Evolutionary conservation across 2,797 vertebrate species (phyloP).

Genomic region (Tinamus major): DNA sequence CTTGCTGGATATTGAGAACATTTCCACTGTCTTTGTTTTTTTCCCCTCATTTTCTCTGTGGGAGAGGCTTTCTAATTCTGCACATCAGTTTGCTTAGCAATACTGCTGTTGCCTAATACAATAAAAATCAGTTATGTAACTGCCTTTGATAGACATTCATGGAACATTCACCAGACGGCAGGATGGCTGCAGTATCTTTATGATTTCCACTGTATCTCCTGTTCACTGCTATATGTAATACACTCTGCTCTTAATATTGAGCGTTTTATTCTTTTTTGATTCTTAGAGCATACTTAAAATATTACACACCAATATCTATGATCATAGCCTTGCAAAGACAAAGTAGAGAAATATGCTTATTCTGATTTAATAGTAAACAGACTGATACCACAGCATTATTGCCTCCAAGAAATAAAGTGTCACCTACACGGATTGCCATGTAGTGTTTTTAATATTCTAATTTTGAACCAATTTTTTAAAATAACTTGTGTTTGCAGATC

Average conservation of each 20-base stretch:
- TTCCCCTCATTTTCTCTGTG: conserved; percentile 5
- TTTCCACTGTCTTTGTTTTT: conserved; percentile 8
- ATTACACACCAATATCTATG: background rate
- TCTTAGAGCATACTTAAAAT: background rate
- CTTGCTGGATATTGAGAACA: conserved; percentile 3
- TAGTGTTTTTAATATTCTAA: conserved; percentile 61
- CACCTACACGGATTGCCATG: conserved; percentile 41
- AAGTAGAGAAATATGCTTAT: background rate
- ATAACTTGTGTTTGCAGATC: conserved; percentile 68
- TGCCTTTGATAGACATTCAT: conserved; percentile 53
- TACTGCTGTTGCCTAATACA: conserved; percentile 68
- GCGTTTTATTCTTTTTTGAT: background rate
- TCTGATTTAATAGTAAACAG: conserved; percentile 19
- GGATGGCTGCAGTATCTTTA: conserved; percentile 46
- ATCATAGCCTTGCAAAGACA: background rate
- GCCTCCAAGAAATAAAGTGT: conserved; percentile 52
- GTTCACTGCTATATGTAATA: background rate
- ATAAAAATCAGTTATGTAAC: conserved; percentile 72
- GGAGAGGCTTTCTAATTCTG: conserved; percentile 48
- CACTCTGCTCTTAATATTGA: background rate
- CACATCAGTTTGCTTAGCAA: conserved; percentile 48
- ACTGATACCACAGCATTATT: conserved; percentile 11
- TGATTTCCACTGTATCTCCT: background rate
- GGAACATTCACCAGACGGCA: background rate
- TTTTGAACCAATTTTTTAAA: conserved; percentile 55